phyloP scores from a whole-genome alignment of 1,140 invertebrate species.

The Drosophila grimshawi region DNA sequence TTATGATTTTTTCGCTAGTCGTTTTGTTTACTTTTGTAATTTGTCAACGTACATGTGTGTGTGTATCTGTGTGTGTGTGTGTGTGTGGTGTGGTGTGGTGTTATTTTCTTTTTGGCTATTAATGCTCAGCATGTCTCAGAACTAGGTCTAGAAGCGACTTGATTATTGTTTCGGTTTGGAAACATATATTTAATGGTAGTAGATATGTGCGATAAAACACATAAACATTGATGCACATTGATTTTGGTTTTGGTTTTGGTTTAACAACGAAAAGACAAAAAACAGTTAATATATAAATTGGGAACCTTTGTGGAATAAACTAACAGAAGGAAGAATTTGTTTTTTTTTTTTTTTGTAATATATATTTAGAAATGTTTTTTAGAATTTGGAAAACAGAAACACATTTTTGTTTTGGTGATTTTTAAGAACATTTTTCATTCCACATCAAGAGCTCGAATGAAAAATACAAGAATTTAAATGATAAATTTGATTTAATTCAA shows the following conservation, averaged over 20 bases:
- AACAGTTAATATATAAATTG: constrained; percentile 22
- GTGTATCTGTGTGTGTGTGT: constrained; percentile 39
- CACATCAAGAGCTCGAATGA: constrained; percentile 67
- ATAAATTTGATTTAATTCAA: constrained; percentile 3
- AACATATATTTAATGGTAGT: constrained; percentile 32
- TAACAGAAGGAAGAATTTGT: not conserved
- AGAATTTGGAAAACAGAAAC: constrained; percentile 50
- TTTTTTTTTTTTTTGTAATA: not conserved
- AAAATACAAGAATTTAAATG: constrained; percentile 36
- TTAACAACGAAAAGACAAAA: constrained; percentile 14
- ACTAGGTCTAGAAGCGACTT: constrained; percentile 37
- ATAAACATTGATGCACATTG: constrained; percentile 63
- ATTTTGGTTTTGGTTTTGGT: constrained; percentile 20
- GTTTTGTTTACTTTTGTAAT: constrained; percentile 10
- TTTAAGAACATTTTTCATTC: constrained; percentile 58
- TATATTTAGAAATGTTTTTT: constrained; percentile 12
- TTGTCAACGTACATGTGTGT: constrained; percentile 18
- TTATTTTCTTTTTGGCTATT: constrained; percentile 25
- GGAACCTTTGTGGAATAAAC: not conserved
- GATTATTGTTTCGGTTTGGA: constrained; percentile 31
- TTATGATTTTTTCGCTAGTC: constrained; percentile 6
- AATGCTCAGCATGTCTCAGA: constrained; percentile 25
- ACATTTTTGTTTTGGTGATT: constrained; percentile 9
- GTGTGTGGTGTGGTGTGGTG: not conserved
- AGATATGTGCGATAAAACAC: constrained; percentile 70